Conservation (phyloP, 2,113 vertebrate genomes). For the Syngnathoides biaculeatus region DNA sequence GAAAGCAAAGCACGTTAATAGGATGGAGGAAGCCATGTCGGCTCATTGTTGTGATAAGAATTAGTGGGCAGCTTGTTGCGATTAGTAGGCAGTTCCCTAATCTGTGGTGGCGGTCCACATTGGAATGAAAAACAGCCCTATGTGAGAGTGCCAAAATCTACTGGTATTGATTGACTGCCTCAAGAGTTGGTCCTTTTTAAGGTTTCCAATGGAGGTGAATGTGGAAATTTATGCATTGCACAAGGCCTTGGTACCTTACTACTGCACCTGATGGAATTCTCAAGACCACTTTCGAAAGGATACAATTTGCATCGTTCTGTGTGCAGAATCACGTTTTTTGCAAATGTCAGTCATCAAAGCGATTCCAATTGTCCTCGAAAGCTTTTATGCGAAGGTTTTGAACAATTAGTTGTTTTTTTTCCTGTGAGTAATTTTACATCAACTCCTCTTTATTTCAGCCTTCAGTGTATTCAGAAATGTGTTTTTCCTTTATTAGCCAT, state of each 20-base stretch:
- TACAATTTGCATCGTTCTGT: background rate
- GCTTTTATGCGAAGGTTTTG: background rate
- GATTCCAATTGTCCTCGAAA: background rate
- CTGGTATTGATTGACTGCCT: background rate
- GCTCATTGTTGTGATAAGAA: slow-evolving; percentile 23
- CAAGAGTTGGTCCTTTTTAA: slow-evolving; percentile 1
- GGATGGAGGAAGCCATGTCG: slow-evolving; percentile 15
- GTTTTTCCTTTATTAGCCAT: slow-evolving; percentile 74
- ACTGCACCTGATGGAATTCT: background rate
- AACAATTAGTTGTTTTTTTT: background rate
- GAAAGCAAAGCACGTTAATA: slow-evolving; percentile 20
- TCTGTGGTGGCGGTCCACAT: slow-evolving; percentile 17
- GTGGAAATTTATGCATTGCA: background rate
- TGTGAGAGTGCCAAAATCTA: background rate
- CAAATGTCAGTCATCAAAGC: background rate
- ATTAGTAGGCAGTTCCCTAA: slow-evolving; percentile 17
- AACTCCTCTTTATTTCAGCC: no score
- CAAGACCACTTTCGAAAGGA: background rate
- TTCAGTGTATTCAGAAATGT: no score
- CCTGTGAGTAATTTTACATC: background rate
- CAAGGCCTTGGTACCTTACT: background rate
- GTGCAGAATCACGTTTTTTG: background rate
- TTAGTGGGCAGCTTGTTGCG: slow-evolving; percentile 33
- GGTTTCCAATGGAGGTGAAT: background rate
- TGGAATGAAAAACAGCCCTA: slow-evolving; percentile 1